Conservation (phyloP, 1,140 invertebrate genomes). For the Meloidogyne exigua region DNA sequence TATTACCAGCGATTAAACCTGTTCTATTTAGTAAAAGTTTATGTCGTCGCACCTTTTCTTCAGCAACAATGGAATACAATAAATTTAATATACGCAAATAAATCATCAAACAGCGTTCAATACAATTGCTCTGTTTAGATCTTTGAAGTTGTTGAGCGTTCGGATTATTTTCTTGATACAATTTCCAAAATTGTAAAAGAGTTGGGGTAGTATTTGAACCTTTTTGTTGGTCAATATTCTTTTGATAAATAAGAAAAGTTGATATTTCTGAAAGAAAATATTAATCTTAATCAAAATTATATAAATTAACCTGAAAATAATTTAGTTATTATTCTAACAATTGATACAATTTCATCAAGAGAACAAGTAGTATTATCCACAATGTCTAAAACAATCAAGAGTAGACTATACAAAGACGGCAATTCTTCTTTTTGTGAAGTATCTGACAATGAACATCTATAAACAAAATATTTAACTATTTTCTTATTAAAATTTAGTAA, state of each 20-base stretch:
- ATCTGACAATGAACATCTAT: not conserved
- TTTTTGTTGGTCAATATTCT: not conserved
- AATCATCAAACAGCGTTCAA: constrained; percentile 24
- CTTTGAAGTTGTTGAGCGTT: not conserved
- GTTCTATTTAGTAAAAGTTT: not conserved
- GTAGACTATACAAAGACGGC: not conserved
- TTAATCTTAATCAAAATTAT: not conserved
- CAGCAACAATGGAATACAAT: constrained; percentile 38
- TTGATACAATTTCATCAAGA: constrained; percentile 20
- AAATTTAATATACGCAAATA: constrained; percentile 35
- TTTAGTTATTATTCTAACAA: constrained; percentile 24
- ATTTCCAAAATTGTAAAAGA: not conserved
- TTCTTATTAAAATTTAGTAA: not conserved
- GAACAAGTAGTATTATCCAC: constrained; percentile 19
- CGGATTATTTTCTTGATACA: not conserved
- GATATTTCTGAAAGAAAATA: not conserved
- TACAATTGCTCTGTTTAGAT: not conserved
- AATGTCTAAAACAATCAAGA: constrained; percentile 25
- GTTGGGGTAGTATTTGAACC: not conserved
- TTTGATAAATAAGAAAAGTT: not conserved
- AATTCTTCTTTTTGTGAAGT: not conserved
- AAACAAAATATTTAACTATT: not conserved
- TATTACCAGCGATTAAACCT: constrained; percentile 8
- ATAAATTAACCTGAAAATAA: constrained; percentile 28
- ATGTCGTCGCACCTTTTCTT: constrained; percentile 27